These are phyloP conservation scores for Achlya flavicornis DNA, from an alignment of 2,888 invertebrate species.

Conservation along the genomic window DNA sequence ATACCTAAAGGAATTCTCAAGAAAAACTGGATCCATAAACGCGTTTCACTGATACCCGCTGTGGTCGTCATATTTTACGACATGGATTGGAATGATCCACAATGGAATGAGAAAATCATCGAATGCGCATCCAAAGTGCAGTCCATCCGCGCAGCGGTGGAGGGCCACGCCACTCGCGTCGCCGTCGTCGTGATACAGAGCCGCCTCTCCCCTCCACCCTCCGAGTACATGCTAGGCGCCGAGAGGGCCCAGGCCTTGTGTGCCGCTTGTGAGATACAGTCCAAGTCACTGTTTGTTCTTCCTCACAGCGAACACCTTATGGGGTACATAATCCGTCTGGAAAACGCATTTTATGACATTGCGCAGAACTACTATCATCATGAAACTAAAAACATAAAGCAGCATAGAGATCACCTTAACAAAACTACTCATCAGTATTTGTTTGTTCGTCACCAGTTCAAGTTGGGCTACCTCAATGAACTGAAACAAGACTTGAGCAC, in stretches of 20 bases:
- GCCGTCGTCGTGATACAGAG: constrained; percentile 96
- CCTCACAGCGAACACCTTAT: constrained; percentile 95
- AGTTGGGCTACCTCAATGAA: constrained; percentile 97
- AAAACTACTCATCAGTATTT: constrained; percentile 95
- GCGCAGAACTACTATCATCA: constrained; percentile 96
- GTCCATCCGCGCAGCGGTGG: constrained; percentile 89
- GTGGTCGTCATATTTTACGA: constrained; percentile 98
- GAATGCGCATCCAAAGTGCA: constrained; percentile 96
- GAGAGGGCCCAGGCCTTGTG: constrained; percentile 96
- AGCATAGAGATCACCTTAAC: constrained; percentile 95
- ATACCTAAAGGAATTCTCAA: constrained; percentile 97
- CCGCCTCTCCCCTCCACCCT: constrained; percentile 89
- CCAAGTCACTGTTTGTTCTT: constrained; percentile 96
- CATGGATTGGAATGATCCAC: constrained; percentile 97
- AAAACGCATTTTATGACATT: constrained; percentile 96
- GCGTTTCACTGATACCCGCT: constrained; percentile 94
- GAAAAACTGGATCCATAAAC: constrained; percentile 97
- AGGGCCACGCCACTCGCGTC: constrained; percentile 89
- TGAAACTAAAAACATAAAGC: constrained; percentile 93
- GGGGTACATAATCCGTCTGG: constrained; percentile 90
- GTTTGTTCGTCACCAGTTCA: constrained; percentile 98
- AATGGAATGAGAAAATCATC: constrained; percentile 97
- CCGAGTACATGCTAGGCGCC: constrained; percentile 93
- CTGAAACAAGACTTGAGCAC: constrained; percentile 94
- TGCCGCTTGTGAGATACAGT: constrained; percentile 94